A percentile compares a stretch with the other conserved stretches of the same genome.
phyloP scores from a whole-genome alignment of 2,113 vertebrate species.

The Morone saxatilis region DNA sequence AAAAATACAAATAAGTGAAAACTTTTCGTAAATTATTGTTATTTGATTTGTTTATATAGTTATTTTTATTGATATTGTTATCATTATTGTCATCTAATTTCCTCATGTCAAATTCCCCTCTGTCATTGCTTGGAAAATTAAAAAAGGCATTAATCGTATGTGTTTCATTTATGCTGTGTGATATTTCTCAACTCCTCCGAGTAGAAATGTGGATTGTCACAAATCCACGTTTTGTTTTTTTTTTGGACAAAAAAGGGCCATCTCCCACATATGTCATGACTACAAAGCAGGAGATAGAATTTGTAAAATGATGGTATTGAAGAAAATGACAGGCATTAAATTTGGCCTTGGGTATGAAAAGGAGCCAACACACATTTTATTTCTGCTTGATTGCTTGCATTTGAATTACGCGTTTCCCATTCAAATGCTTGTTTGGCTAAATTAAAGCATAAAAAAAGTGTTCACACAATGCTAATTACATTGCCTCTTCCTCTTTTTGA shows the following conservation, averaged over 20 bases:
- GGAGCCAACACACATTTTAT: conserved; percentile 33
- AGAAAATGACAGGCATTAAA: conserved; percentile 62
- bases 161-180: conserved; percentile 21
- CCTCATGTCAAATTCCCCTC: neutral
- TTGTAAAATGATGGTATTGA: conserved; percentile 48
- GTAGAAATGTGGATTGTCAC: conserved; percentile 27
- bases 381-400: conserved; percentile 43
- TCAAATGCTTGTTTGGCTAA: conserved; percentile 40
- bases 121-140: conserved; percentile 1
- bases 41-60: neutral
- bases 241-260: conserved; percentile 14
- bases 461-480: conserved; percentile 38
- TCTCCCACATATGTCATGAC: conserved; percentile 35
- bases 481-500: conserved; percentile 1
- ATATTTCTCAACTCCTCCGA: conserved; percentile 5
- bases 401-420: conserved; percentile 12
- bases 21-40: no score
- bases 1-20: no score
- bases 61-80: neutral
- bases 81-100: neutral
- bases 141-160: neutral
- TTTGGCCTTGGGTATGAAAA: conserved; percentile 42
- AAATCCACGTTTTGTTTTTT: conserved; percentile 8
- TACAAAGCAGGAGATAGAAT: conserved; percentile 54
- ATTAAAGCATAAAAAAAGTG: conserved; percentile 7